phyloP scores from a whole-genome alignment of 2,113 vertebrate species.

The Actinemys pallida region DNA sequence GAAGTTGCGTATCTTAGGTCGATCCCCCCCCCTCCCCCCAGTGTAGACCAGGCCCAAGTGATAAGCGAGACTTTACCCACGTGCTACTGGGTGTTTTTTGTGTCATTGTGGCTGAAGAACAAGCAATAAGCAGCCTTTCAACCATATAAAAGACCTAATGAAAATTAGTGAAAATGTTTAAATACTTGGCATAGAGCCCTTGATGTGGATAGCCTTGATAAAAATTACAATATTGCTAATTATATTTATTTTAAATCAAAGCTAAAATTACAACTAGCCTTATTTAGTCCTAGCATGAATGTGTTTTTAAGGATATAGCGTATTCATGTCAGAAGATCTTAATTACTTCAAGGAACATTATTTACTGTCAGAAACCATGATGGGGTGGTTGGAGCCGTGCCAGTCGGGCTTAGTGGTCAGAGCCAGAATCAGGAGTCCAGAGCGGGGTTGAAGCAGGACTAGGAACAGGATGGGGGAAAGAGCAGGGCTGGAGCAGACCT shows the following conservation, averaged over 20 bases:
- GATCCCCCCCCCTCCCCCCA: too few species aligned
- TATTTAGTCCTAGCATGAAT: neutral
- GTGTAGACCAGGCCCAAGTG: too few species aligned
- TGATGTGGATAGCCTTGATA: neutral
- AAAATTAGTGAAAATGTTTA: neutral
- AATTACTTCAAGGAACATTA: neutral
- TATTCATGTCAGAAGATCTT: neutral
- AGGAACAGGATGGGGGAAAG: too few species aligned
- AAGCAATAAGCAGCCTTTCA: neutral
- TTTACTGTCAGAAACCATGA: neutral
- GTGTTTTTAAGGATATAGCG: neutral
- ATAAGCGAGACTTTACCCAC: neutral
- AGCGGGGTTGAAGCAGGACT: neutral
- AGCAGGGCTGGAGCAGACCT: neutral
- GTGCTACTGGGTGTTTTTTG: accelerated
- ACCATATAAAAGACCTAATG: accelerated
- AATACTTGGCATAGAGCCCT: neutral
- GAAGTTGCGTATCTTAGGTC: too few species aligned
- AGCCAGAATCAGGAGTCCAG: neutral
- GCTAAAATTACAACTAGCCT: neutral
- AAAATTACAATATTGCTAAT: neutral
- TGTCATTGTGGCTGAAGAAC: neutral
- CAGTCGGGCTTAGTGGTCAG: neutral
- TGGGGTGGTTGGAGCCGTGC: neutral
- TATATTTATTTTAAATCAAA: accelerated